Conservation (phyloP, 1,140 invertebrate genomes). For the Triops cancriformis region DNA sequence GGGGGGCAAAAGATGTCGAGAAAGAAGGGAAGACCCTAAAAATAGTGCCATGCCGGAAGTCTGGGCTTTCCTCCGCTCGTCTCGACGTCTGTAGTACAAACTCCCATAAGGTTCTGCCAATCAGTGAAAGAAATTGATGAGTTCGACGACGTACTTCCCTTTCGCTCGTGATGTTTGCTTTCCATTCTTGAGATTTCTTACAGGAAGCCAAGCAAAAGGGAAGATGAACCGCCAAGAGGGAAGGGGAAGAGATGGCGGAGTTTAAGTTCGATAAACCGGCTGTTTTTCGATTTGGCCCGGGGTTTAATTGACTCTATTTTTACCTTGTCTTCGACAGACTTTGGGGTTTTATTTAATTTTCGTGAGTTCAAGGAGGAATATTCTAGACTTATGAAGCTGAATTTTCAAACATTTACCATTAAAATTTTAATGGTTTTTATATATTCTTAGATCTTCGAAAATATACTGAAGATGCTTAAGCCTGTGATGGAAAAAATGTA, state of each 20-base stretch:
- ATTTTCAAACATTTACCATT: too few species aligned
- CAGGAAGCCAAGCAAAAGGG: not conserved
- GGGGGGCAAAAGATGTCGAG: not conserved
- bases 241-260: too few species aligned
- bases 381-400: too few species aligned
- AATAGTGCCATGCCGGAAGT: not conserved
- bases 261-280: not conserved
- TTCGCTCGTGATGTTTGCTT: not conserved
- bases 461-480: too few species aligned
- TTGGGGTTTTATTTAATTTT: not conserved
- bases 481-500: too few species aligned
- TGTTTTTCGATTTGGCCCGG: not conserved
- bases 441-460: too few species aligned
- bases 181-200: not conserved
- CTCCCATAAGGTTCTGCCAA: conserved; percentile 3
- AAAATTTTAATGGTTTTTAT: too few species aligned
- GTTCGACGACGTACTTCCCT: conserved; percentile 5
- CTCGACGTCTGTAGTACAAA: not conserved
- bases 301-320: not conserved
- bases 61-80: not conserved
- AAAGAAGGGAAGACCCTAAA: too few species aligned
- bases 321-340: not conserved
- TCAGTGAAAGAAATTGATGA: conserved; percentile 2
- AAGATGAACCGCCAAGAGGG: too few species aligned
- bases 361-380: too few species aligned